These are phyloP conservation scores for Lithophane socia DNA, from an alignment of 2,888 invertebrate genomes.

Conservation along the genomic window DNA sequence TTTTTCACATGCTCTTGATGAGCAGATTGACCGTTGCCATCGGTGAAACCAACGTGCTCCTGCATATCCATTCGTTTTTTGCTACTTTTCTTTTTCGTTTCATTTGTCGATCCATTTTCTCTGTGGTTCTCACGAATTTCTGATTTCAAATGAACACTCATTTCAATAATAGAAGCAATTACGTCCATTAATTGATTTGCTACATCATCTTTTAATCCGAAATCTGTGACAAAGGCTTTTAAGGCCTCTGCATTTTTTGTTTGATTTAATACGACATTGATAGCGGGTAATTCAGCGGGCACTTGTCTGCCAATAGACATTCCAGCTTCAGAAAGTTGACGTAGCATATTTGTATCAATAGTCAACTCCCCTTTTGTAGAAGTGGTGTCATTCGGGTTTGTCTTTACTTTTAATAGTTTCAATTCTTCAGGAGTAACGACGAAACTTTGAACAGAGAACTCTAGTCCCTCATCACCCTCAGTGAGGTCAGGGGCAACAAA, in stretches of 20 bases:
- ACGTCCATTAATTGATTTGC: slow-evolving; percentile 89
- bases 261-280: slow-evolving; percentile 90
- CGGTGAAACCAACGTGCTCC: slow-evolving; percentile 68
- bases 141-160: slow-evolving; percentile 87
- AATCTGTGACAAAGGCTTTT: slow-evolving; percentile 87
- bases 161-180: slow-evolving; percentile 88
- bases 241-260: slow-evolving; percentile 87
- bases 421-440: slow-evolving; percentile 89
- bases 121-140: slow-evolving; percentile 80
- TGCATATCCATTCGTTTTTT: slow-evolving; percentile 78
- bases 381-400: slow-evolving; percentile 87
- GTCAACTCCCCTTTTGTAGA: slow-evolving; percentile 91
- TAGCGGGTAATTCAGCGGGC: slow-evolving; percentile 91
- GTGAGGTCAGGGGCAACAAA: slow-evolving; percentile 93
- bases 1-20: slow-evolving; percentile 89
- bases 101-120: slow-evolving; percentile 72
- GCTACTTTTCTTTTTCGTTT: slow-evolving; percentile 78
- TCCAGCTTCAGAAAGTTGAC: slow-evolving; percentile 92
- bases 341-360: slow-evolving; percentile 92
- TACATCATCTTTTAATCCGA: slow-evolving; percentile 88
- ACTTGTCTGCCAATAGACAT: slow-evolving; percentile 92
- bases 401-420: slow-evolving; percentile 87
- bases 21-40: slow-evolving; percentile 77
- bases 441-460: slow-evolving; percentile 93
- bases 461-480: slow-evolving; percentile 92